A percentile compares a stretch with the other conserved stretches of the same genome.
Conservation (phyloP, 2,113 vertebrate genomes). For the Pteronura brasiliensis region DNA sequence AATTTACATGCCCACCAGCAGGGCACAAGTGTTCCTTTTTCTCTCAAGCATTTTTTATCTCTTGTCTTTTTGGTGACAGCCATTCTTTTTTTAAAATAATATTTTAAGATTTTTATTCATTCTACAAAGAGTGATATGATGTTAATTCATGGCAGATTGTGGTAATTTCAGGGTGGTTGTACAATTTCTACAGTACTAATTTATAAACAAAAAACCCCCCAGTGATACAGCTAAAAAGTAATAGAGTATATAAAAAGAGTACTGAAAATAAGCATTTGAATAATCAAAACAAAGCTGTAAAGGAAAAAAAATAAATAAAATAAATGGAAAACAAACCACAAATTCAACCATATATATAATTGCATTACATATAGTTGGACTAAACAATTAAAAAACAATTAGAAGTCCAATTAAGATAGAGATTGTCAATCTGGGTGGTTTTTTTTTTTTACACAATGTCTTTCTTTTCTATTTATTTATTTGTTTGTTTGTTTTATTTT, state of each 20-base stretch:
- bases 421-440: not conserved
- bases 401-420: not conserved
- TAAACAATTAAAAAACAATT: not conserved
- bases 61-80: not conserved
- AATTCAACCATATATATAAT: not conserved
- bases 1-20: not conserved
- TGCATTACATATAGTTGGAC: not conserved
- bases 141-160: not conserved
- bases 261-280: not conserved
- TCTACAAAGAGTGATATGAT: not conserved
- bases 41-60: not conserved
- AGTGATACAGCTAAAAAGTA: not conserved
- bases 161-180: not conserved
- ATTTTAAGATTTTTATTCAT: not conserved
- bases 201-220: not conserved
- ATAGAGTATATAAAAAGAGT: not conserved
- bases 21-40: not conserved
- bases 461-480: too few species aligned
- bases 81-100: not conserved
- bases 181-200: not conserved
- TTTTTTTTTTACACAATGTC: too few species aligned
- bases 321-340: not conserved
- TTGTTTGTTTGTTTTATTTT: too few species aligned
- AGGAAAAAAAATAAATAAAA: not conserved
- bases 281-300: not conserved